Base-by-base conservation (phyloP, 2,888 invertebrate genomes). In the Tholera decimalis region DNA sequence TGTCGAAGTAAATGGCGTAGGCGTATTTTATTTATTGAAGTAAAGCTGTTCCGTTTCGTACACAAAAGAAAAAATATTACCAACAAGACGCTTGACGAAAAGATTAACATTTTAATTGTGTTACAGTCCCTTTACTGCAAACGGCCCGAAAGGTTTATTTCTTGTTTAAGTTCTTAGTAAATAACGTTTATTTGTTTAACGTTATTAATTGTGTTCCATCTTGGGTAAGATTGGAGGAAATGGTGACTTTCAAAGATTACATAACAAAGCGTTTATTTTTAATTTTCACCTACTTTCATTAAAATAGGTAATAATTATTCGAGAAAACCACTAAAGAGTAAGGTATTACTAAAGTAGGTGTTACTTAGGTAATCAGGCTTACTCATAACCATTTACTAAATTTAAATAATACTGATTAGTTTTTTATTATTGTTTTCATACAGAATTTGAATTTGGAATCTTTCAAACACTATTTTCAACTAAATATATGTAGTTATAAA, bases 21-120 rank as follows among this genome's bases (percentile, higher is more conserved):
- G 35, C 5, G 26, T 41, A 33, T 46, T 44, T 41, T 18, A 33
- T 37, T 33, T 20, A 37, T 3, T 20, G 15, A 15, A 51, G 7
- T n/a, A n/a, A 18, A 24, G 5, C n/a, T 33, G n/a, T 53, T 33
- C n/a, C 13, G 2, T 55, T 63, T 18, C 51, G 28, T 41, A 20
- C 26, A 57, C 9, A 65, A 64, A n/a, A 47, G 41, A 70, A 47
- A 72, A 73, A 57, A 58, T 53, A 57, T 43, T 37, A 54, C 13
- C 43, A 47, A 49, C 18, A 50, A 56, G 41, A 55, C 24, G 33
- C 37, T 57, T 39, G 63, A 54, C 47, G 28, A 22, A 50, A 44
- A 55, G 33, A 62, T 62, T 55, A 55, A 41, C 50, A 58, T 50
- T 43, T 65, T 57, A 65, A 65, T 71, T 56, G 43, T 24, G 54